Conservation (phyloP, 1,140 invertebrate genomes). For the Leptopilina clavipes region DNA sequence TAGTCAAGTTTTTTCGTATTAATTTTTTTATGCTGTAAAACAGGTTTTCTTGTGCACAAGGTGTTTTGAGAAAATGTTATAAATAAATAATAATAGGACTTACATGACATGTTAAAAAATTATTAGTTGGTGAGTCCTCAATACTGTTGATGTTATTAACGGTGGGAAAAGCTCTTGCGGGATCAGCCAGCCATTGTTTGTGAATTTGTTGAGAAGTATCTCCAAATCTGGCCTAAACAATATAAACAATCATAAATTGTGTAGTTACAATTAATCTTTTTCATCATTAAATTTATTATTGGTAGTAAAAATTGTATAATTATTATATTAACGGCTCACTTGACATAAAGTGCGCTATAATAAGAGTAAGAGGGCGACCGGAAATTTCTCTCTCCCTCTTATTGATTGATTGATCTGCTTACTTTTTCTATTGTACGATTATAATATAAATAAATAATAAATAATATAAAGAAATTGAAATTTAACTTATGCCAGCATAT, state of each 20-base stretch:
- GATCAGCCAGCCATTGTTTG: conserved; percentile 73
- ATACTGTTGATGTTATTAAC: conserved; percentile 62
- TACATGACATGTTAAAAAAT: conserved; percentile 41
- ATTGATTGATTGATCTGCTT: too few relatives aligned
- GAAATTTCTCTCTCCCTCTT: too few relatives aligned
- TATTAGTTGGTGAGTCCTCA: conserved; percentile 53
- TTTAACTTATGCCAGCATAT: too few relatives aligned
- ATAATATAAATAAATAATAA: too few relatives aligned
- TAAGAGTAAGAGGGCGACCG: too few relatives aligned
- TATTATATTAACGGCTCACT: too few relatives aligned
- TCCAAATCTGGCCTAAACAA: conserved; percentile 65
- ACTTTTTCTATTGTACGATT: too few relatives aligned
- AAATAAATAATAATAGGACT: background rate
- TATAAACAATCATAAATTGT: conserved; percentile 24
- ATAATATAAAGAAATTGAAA: too few relatives aligned
- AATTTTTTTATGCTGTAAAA: background rate
- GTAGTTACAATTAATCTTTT: conserved; percentile 37
- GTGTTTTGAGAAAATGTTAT: conserved; percentile 6
- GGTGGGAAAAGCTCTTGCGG: conserved; percentile 70
- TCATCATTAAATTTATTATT: conserved; percentile 33
- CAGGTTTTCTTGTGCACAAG: background rate
- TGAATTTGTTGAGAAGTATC: conserved; percentile 74
- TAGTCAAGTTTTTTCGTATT: too few relatives aligned
- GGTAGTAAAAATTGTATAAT: too few relatives aligned
- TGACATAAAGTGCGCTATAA: too few relatives aligned